These are phyloP conservation scores for Zootoca vivipara DNA, from an alignment of 2,113 vertebrate genomes.

Conservation along the genomic window DNA sequence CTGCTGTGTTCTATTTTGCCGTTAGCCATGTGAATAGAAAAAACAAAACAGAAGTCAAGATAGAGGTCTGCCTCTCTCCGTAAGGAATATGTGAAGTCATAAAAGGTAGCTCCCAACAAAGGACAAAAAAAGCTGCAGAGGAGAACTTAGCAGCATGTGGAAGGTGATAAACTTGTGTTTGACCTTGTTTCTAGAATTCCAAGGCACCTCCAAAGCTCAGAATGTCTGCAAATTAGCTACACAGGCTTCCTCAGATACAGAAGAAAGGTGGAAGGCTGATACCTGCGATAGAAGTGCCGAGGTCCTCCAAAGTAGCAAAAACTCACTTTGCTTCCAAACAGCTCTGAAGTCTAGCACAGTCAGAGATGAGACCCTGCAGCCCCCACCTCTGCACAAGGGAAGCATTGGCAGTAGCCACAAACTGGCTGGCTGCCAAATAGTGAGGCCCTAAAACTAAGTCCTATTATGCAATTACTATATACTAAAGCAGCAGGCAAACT, in stretches of 20 bases:
- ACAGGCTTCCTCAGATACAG: no score
- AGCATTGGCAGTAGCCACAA: background rate
- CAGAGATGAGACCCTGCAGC: background rate
- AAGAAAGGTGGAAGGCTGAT: no score
- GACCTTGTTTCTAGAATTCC: background rate
- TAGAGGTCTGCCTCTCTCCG: background rate
- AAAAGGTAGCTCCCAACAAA: background rate
- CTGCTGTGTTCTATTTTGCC: background rate
- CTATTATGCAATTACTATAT: background rate
- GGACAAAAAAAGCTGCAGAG: background rate
- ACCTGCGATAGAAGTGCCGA: no score
- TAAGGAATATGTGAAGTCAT: background rate
- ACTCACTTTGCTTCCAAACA: no score
- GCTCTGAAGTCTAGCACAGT: background rate
- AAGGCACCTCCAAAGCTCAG: background rate
- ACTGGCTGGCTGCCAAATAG: background rate
- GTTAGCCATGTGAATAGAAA: background rate
- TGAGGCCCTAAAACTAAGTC: background rate
- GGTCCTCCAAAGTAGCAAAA: no score
- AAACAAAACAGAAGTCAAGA: background rate
- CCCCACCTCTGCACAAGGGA: background rate
- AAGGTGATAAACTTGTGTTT: no score
- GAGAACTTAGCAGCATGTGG: no score
- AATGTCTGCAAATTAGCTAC: no score
- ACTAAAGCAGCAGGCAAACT: background rate